A percentile compares a stretch with the other conserved stretches of the same genome.
Evolutionary conservation across 2,797 vertebrate genomes (phyloP).

Genomic region (Schizopygopsis malacanthus): DNA sequence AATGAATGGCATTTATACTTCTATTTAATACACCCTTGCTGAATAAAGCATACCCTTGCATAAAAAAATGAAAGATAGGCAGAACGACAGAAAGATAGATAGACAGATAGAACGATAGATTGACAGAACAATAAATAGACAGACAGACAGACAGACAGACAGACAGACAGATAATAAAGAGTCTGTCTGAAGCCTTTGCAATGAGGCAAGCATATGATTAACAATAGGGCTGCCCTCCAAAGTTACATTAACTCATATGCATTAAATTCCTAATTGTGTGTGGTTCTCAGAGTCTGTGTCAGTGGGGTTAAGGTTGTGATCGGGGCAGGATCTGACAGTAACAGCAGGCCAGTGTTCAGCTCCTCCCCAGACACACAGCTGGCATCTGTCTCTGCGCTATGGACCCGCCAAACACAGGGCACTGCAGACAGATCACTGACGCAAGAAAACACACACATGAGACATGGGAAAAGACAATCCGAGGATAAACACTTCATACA

Average conservation of each 20-base stretch:
- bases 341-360: background rate
- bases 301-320: background rate
- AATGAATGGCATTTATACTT: no score
- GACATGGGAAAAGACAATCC: background rate
- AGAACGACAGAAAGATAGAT: no score
- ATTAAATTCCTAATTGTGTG: background rate
- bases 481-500: background rate
- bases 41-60: no score
- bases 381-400: background rate
- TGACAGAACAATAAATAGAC: no score
- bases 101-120: background rate
- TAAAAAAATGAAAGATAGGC: no score
- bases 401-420: background rate
- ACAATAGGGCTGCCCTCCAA: background rate
- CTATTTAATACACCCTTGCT: no score
- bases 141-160: no score
- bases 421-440: background rate
- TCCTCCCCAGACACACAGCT: background rate
- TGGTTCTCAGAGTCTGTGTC: background rate
- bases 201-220: background rate
- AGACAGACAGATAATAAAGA: background rate
- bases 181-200: background rate
- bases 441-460: slow-evolving; percentile 13
- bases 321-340: background rate
- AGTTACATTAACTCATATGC: background rate